Base-by-base conservation (phyloP, 2,888 invertebrate species). In the Orchesella flavescens region DNA sequence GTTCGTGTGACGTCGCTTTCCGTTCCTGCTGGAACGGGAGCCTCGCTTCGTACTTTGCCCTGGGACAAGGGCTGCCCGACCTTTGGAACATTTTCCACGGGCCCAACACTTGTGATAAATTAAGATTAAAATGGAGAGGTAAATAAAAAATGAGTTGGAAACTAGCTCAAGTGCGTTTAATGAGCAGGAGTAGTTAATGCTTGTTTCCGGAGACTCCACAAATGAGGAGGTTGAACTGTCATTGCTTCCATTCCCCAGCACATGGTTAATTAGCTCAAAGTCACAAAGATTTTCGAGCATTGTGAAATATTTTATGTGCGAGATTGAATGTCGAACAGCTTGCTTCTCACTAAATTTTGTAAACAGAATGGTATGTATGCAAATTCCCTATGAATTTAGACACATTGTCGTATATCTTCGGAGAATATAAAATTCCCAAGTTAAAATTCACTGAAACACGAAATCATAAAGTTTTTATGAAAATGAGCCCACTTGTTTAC, bases 71-170 rank as follows among this genome's bases (percentile, higher is more conserved):
- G 3, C 17, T 15, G 0, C 13, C 53, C 13, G 34, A 34, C 63
- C 21, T 24, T 61, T 81, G n/a, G 76, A 55, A 65, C 85, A 71
- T n/a, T 72, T 79, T 23, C 82, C 69, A 13, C 61, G 15, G 24
- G 55, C 19, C 73, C 83, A 77, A 66, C 74, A 86, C 61, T 78
- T 85, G 57, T 73, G 66, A 34, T 80, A 86, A 57, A 85, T 68
- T 12, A 84, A 57, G 59, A 86, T 46, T 0, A 86, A 66, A 1
- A 80, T 21, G 12, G 69, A 59, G 2, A 84, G 10, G 23, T 83
- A 77, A 4, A 78, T 76, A 24, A 80, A 71, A 2, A 80, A n/a
- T 24, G 75, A 43, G 80, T 85, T 83, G 9, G 69, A 68, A 12
- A 82, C 44, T 0, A 81, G 24, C 57, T 86, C 83, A 24, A 83